A percentile compares a stretch with the other conserved stretches of the same genome.
These are phyloP conservation scores for Acanthochromis polyacanthus DNA, from an alignment of 2,113 vertebrate genomes.

Conservation along the genomic window DNA sequence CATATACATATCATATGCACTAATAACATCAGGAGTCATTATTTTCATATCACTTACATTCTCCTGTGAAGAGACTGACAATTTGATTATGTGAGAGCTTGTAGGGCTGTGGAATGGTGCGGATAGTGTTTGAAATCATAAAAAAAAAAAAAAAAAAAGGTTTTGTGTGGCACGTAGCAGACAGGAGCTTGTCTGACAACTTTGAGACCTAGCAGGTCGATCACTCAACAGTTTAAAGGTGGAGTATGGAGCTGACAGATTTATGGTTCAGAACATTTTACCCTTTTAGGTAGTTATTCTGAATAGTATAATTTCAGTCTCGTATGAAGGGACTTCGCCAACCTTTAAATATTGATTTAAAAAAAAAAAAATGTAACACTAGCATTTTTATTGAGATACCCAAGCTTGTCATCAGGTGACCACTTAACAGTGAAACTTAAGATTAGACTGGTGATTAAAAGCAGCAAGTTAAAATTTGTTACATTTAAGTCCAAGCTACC, in stretches of 20 bases:
- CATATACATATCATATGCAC: not conserved
- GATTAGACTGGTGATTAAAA: not conserved
- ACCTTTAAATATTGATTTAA: not conserved
- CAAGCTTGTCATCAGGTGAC: not conserved
- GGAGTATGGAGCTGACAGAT: slow-evolving; percentile 10
- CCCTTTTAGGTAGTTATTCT: not conserved
- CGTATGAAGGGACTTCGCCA: not conserved
- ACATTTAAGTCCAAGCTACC: not conserved
- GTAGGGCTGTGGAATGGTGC: not conserved
- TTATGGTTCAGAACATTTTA: not conserved
- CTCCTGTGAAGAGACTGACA: not conserved
- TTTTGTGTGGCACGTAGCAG: not conserved
- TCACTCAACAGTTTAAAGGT: slow-evolving; percentile 24
- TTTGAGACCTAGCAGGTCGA: slow-evolving; percentile 9
- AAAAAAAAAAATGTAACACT: too few species aligned
- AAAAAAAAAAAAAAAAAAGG: slow-evolving; percentile 12
- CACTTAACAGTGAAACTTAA: not conserved
- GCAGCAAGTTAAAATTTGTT: not conserved
- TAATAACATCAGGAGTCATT: not conserved
- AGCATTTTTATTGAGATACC: not conserved
- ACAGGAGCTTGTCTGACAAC: slow-evolving; percentile 1
- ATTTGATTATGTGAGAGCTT: not conserved
- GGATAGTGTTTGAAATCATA: not conserved
- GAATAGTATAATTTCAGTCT: not conserved
- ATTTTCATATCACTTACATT: not conserved